phyloP scores from a whole-genome alignment of 2,113 vertebrate genomes.

The Nothocercus nigrocapillus region DNA sequence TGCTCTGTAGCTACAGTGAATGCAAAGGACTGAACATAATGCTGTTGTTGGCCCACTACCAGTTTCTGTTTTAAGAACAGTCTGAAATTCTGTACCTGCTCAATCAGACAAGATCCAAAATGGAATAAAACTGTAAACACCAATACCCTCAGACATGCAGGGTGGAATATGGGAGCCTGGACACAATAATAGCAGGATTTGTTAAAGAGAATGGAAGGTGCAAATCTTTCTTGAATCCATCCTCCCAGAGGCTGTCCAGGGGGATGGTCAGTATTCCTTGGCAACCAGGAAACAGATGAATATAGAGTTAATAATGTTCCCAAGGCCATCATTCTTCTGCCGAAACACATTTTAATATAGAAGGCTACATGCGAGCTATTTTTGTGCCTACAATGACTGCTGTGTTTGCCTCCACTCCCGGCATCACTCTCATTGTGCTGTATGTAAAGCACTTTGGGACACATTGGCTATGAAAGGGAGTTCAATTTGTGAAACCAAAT shows the following conservation, averaged over 20 bases:
- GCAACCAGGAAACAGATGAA: constrained; percentile 8
- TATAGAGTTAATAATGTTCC: constrained; percentile 7
- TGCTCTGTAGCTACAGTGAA: not conserved
- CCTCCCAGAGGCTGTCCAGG: not conserved
- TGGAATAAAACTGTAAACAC: not conserved
- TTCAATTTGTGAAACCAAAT: constrained; percentile 67
- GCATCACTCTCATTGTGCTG: constrained; percentile 54
- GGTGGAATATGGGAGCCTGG: not conserved
- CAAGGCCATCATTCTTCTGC: constrained; percentile 22
- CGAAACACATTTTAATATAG: constrained; percentile 58
- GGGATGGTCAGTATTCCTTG: not conserved
- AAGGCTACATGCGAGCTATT: constrained; percentile 56
- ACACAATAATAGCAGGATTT: not conserved
- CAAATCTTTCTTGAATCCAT: not conserved
- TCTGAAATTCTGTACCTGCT: not conserved
- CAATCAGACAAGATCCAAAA: not conserved
- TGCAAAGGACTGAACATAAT: not conserved
- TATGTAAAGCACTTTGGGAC: constrained; percentile 70
- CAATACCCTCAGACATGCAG: not conserved
- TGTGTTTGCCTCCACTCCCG: constrained; percentile 21
- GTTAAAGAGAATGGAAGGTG: not conserved
- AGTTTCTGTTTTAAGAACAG: not conserved
- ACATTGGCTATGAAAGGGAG: constrained; percentile 54
- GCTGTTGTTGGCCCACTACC: not conserved
- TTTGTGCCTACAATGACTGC: constrained; percentile 58